phyloP scores from a whole-genome alignment of 2,797 vertebrate genomes.

The Sylvia borin region DNA sequence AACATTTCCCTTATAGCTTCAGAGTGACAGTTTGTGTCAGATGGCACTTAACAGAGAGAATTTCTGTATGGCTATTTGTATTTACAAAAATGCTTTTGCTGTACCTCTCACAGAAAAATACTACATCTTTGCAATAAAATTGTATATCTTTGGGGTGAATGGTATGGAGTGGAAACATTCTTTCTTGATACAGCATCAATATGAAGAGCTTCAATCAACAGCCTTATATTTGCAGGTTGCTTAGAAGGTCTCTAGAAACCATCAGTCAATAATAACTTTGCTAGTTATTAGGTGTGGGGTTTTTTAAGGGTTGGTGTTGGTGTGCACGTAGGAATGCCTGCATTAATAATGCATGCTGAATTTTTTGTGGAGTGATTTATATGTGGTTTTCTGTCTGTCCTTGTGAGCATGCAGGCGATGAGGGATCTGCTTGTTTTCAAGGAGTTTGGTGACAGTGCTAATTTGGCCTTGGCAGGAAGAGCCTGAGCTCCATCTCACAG shows the following conservation, averaged over 20 bases:
- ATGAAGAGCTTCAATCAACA: not conserved
- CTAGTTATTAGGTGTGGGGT: not conserved
- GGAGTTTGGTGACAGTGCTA: not conserved
- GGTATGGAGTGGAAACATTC: not conserved
- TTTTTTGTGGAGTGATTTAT: not conserved
- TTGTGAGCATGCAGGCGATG: not conserved
- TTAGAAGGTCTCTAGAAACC: not conserved
- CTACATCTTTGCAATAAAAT: not conserved
- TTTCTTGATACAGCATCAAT: not conserved
- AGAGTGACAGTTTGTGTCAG: not conserved
- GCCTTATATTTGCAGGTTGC: not conserved
- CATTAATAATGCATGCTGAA: not conserved
- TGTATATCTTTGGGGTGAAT: not conserved
- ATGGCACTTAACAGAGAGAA: not conserved
- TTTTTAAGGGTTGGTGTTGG: too few relatives aligned
- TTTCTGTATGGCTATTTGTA: not conserved
- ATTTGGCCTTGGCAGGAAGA: not conserved
- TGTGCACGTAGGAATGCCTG: not conserved
- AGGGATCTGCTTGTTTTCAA: not conserved
- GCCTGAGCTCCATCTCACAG: not conserved
- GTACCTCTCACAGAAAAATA: not conserved
- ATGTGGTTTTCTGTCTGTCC: not conserved
- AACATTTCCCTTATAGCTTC: not conserved
- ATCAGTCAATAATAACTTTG: not conserved
- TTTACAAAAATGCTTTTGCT: not conserved